Percentiles rank a stretch among this genome's conserved stretches.
Evolutionary conservation across 2,888 invertebrate species (phyloP).

Genomic region (Busseola fusca): DNA sequence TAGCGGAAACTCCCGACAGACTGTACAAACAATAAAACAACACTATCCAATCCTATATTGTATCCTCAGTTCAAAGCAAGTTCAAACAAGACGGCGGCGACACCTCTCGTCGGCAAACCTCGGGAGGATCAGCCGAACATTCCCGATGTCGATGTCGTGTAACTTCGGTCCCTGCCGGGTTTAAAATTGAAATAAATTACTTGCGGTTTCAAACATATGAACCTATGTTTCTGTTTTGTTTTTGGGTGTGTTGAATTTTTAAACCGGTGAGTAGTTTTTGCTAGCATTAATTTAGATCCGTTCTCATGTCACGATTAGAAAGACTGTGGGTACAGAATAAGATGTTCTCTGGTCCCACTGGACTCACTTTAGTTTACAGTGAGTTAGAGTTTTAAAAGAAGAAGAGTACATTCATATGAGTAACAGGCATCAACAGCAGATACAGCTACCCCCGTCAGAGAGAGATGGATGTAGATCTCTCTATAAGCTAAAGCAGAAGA

Average conservation of each 20-base stretch:
- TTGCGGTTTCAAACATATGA: slow-evolving; percentile 1
- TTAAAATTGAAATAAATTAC: slow-evolving; percentile 41
- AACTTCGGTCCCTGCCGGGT: slow-evolving; percentile 6
- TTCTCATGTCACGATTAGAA: too few species aligned
- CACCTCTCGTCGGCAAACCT: slow-evolving; percentile 44
- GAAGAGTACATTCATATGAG: too few species aligned
- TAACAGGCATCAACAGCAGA: too few species aligned
- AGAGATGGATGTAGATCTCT: neutral
- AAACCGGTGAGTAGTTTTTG: neutral
- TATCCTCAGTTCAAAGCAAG: slow-evolving; percentile 36
- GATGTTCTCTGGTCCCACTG: neutral
- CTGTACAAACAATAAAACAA: slow-evolving; percentile 51
- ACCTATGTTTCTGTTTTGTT: neutral
- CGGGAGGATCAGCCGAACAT: slow-evolving; percentile 43
- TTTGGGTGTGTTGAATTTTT: neutral
- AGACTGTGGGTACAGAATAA: neutral
- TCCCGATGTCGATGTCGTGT: slow-evolving; percentile 44
- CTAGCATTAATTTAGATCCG: neutral
- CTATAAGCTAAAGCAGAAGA: neutral
- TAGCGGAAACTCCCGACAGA: slow-evolving; percentile 33
- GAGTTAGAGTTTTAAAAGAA: too few species aligned
- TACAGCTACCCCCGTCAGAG: too few species aligned
- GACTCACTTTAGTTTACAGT: neutral
- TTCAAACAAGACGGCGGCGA: slow-evolving; percentile 37
- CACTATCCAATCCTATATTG: slow-evolving; percentile 26